Conservation (phyloP, 2,797 vertebrate genomes). For the Pogonophryne albipinna region DNA sequence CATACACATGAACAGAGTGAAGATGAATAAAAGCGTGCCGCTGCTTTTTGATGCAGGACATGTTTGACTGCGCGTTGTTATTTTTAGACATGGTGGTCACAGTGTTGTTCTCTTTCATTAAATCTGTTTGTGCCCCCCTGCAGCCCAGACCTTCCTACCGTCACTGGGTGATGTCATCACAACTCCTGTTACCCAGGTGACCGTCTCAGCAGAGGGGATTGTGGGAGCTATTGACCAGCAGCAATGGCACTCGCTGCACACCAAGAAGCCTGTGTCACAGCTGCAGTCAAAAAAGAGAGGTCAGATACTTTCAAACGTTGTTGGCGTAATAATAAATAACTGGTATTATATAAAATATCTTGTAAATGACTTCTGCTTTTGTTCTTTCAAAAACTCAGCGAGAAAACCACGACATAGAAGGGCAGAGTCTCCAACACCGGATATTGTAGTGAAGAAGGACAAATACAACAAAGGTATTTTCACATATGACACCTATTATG, state of each 20-base stretch:
- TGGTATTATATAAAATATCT: conserved; percentile 3
- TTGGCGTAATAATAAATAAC: background rate
- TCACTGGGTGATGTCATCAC: conserved; percentile 89
- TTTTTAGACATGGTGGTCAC: conserved; percentile 57
- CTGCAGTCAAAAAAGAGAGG: conserved; percentile 93
- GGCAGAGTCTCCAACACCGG: conserved; percentile 92
- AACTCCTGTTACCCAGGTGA: conserved; percentile 91
- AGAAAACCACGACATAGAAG: conserved; percentile 89
- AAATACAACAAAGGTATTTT: conserved; percentile 95
- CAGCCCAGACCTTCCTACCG: conserved; percentile 91
- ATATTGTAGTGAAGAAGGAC: conserved; percentile 93
- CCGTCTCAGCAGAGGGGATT: conserved; percentile 90
- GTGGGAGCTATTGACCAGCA: conserved; percentile 89
- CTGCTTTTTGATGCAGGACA: conserved; percentile 35
- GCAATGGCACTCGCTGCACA: conserved; percentile 83
- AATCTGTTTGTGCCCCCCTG: conserved; percentile 64
- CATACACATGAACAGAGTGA: conserved; percentile 7
- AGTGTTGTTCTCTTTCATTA: conserved; percentile 56
- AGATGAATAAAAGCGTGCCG: conserved; percentile 18
- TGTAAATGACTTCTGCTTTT: background rate
- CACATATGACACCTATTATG: background rate
- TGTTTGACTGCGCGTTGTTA: conserved; percentile 49
- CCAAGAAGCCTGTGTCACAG: conserved; percentile 79
- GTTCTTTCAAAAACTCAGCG: conserved; percentile 76
- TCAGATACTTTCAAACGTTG: conserved; percentile 56